Evolutionary conservation across 2,113 vertebrate genomes (phyloP).

Genomic region (Paralichthys olivaceus): DNA sequence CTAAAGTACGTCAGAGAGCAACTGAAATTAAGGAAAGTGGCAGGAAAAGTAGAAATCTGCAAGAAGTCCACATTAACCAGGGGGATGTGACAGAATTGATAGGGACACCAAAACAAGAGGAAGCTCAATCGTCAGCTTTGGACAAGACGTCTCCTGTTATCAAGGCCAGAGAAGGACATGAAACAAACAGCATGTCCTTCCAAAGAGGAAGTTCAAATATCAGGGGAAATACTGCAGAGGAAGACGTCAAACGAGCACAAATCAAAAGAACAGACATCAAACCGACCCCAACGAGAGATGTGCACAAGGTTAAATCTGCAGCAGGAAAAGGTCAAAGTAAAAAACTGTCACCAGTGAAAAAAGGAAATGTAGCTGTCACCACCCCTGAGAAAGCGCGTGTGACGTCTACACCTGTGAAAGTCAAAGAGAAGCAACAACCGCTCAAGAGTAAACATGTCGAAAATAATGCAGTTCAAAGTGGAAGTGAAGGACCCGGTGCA

Average conservation of each 20-base stretch:
- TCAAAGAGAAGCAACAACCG: conserved; percentile 34
- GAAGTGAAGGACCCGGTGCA: not conserved
- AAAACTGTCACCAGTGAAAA: not conserved
- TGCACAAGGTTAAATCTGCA: conserved; percentile 25
- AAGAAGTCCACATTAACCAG: conserved; percentile 10
- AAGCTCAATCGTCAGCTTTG: conserved; percentile 6
- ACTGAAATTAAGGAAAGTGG: conserved; percentile 14
- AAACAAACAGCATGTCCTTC: conserved; percentile 2
- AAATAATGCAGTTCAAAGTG: conserved; percentile 5
- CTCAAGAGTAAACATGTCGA: conserved; percentile 19
- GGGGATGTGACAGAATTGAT: not conserved
- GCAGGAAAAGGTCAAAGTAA: conserved; percentile 27
- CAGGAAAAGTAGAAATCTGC: conserved; percentile 19
- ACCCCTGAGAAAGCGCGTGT: not conserved
- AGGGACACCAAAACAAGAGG: not conserved
- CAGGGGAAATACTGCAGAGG: conserved; percentile 5
- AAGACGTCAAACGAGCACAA: not conserved
- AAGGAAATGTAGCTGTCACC: conserved; percentile 7
- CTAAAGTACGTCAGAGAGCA: conserved; percentile 2
- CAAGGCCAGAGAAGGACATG: conserved; percentile 12
- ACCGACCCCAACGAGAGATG: conserved; percentile 22
- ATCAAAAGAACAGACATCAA: conserved; percentile 5
- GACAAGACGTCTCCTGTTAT: conserved; percentile 4
- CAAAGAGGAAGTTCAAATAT: conserved; percentile 4
- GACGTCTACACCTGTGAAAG: conserved; percentile 20